phyloP scores from a whole-genome alignment of 2,113 vertebrate genomes.

The Elanoides forficatus region DNA sequence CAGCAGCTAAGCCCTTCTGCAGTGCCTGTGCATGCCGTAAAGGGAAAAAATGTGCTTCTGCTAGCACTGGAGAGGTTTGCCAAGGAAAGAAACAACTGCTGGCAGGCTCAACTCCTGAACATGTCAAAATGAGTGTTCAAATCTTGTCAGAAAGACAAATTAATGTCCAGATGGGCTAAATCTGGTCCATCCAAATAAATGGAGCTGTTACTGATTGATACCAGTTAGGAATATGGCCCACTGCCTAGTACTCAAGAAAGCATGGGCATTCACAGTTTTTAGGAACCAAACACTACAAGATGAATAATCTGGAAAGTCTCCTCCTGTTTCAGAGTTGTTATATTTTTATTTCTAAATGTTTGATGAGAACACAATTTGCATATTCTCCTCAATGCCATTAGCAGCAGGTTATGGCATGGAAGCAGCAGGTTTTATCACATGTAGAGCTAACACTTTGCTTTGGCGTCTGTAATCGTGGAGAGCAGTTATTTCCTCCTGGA shows the following conservation, averaged over 20 bases:
- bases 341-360: not conserved
- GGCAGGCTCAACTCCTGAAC: slow-evolving; percentile 8
- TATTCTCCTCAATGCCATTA: not conserved
- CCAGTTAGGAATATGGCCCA: not conserved
- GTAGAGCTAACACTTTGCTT: not conserved
- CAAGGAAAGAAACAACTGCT: slow-evolving; percentile 40
- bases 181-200: not conserved
- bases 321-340: not conserved
- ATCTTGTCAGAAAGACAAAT: slow-evolving; percentile 27
- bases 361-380: not conserved
- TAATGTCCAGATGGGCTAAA: slow-evolving; percentile 37
- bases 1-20: not conserved
- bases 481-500: not conserved
- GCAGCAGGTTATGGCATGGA: not conserved
- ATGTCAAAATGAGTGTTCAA: not conserved
- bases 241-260: not conserved
- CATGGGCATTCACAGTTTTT: not conserved
- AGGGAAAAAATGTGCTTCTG: not conserved
- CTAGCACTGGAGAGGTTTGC: slow-evolving; percentile 19
- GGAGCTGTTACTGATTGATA: not conserved
- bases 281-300: not conserved
- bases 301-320: not conserved
- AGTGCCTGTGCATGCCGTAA: not conserved
- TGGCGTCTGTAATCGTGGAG: not conserved
- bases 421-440: not conserved